These are phyloP conservation scores for Botia almorhae DNA, from an alignment of 2,797 vertebrate species.

Conservation along the genomic window DNA sequence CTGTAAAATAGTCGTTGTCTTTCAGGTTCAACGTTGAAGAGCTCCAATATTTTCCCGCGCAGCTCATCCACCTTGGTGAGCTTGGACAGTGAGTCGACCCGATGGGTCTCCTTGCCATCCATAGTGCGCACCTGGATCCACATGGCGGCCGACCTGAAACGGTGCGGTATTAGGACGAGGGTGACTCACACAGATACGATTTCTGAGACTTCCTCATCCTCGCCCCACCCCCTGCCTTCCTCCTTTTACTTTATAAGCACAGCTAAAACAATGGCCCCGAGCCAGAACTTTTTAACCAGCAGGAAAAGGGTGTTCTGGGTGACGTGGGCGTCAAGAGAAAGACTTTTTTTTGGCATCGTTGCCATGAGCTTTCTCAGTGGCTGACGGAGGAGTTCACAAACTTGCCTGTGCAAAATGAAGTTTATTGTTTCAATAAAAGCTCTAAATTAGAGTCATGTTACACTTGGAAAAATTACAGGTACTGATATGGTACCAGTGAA, in stretches of 20 bases:
- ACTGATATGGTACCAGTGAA: neutral
- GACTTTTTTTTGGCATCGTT: neutral
- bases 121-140: conserved; percentile 99
- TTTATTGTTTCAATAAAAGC: neutral
- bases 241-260: conserved; percentile 2
- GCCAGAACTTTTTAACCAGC: conserved; percentile 19
- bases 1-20: conserved; percentile 92
- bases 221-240: neutral
- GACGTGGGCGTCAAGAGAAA: neutral
- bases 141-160: conserved; percentile 84
- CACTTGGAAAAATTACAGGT: neutral
- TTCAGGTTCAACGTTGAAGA: conserved; percentile 88
- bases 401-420: neutral
- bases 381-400: neutral
- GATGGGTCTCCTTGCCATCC: conserved; percentile 92
- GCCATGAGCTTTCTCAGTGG: neutral
- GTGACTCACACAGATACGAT: neutral
- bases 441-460: neutral
- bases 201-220: neutral
- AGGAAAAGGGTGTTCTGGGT: conserved; percentile 34
- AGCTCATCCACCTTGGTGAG: conserved; percentile 95
- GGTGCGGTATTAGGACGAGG: neutral
- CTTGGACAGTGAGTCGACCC: conserved; percentile 91
- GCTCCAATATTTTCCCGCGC: conserved; percentile 84
- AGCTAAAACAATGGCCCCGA: neutral